Evolutionary conservation across 2,797 vertebrate genomes (phyloP).

Genomic region (Sebastes elongatus): DNA sequence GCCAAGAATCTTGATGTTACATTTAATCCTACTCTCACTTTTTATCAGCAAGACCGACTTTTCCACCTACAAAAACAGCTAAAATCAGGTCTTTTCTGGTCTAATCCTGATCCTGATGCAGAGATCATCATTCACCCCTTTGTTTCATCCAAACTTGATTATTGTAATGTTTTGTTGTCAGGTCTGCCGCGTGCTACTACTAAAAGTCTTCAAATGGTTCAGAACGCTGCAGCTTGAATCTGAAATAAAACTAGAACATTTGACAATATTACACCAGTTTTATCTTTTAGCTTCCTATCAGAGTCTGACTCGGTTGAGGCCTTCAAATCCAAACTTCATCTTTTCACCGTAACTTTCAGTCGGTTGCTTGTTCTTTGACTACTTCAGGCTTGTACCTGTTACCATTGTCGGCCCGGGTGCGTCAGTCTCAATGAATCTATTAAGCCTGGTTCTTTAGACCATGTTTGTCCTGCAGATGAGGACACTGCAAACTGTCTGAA

Average conservation of each 20-base stretch:
- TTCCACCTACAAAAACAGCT: neutral
- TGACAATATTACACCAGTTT: neutral
- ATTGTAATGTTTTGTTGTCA: neutral
- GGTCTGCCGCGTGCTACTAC: neutral
- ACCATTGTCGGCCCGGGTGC: neutral
- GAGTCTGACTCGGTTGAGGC: neutral
- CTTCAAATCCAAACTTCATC: neutral
- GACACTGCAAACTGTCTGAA: neutral
- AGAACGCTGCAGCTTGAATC: neutral
- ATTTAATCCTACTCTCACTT: neutral
- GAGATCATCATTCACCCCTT: neutral
- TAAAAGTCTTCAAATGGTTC: neutral
- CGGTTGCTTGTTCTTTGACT: neutral
- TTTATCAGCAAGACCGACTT: neutral
- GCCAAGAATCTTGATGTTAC: neutral
- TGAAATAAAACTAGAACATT: neutral
- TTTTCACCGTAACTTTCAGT: neutral
- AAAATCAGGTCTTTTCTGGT: neutral
- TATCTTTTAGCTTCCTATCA: neutral
- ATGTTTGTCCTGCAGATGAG: neutral
- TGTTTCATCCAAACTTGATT: neutral
- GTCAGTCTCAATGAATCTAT: neutral
- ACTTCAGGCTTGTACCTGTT: neutral
- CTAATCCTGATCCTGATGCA: neutral
- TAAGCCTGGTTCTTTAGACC: neutral